Conservation (phyloP, 2,797 vertebrate genomes). For the Borostomias antarcticus region DNA sequence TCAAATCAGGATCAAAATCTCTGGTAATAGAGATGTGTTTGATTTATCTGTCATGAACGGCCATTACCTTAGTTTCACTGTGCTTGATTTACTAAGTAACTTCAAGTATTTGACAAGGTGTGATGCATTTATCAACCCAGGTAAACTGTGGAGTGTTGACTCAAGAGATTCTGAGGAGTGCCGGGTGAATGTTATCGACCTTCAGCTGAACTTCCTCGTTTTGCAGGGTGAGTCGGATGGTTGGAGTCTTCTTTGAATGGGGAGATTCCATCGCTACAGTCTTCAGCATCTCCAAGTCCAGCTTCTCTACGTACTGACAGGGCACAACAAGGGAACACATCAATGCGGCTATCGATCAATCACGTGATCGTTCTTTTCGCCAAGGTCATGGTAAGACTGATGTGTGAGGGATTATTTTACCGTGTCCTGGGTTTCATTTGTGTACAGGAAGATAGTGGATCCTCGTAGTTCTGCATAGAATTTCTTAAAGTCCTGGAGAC, state of each 20-base stretch:
- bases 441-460: constrained; percentile 65
- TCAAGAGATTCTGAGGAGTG: too few species aligned
- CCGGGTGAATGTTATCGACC: constrained; percentile 39
- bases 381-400: not conserved
- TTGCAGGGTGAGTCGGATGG: constrained; percentile 45
- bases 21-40: too few species aligned
- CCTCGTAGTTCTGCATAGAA: constrained; percentile 69
- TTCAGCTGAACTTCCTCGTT: constrained; percentile 60
- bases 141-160: not conserved
- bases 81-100: not conserved
- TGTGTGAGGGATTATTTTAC: constrained; percentile 44
- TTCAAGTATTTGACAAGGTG: not conserved
- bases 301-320: constrained; percentile 64
- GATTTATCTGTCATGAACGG: not conserved
- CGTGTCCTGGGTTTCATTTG: constrained; percentile 53
- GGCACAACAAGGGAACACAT: not conserved
- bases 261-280: constrained; percentile 38
- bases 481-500: constrained; percentile 56
- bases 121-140: not conserved
- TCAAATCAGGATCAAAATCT: too few species aligned
- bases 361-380: not conserved
- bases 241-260: constrained; percentile 10
- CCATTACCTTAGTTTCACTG: not conserved
- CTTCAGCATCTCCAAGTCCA: constrained; percentile 60
- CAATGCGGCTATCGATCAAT: not conserved